These are phyloP conservation scores for Brachystomella parvula DNA, from an alignment of 1,140 invertebrate genomes.

Conservation along the genomic window DNA sequence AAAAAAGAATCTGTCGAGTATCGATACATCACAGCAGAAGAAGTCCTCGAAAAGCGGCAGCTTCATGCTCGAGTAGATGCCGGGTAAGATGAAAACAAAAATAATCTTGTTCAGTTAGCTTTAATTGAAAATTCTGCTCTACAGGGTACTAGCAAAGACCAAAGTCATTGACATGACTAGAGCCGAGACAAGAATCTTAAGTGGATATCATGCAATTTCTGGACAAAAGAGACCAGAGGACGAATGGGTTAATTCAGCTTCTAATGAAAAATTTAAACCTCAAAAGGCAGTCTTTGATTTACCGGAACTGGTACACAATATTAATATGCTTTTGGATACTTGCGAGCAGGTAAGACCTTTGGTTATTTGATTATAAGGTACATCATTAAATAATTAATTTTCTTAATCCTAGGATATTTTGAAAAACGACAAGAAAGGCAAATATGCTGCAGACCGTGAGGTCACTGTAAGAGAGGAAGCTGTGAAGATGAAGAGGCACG, in stretches of 20 bases:
- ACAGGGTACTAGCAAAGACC: constrained; percentile 64
- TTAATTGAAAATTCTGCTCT: neutral
- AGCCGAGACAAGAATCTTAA: constrained; percentile 82
- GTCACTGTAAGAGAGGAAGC: constrained; percentile 71
- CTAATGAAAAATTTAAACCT: neutral
- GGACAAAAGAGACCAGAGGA: constrained; percentile 53
- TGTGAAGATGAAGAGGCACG: constrained; percentile 57
- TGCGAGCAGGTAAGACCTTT: constrained; percentile 63
- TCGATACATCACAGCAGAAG: constrained; percentile 82
- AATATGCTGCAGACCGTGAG: constrained; percentile 66
- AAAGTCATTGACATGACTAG: constrained; percentile 99
- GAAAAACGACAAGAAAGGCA: constrained; percentile 69
- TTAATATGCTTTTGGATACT: constrained; percentile 81
- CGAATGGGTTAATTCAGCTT: constrained; percentile 40
- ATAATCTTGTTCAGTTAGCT: too few relatives aligned
- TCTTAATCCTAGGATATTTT: constrained; percentile 65
- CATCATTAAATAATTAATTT: too few relatives aligned
- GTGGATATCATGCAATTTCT: constrained; percentile 84
- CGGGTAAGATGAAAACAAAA: neutral
- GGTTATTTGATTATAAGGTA: too few relatives aligned
- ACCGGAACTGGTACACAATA: constrained; percentile 86
- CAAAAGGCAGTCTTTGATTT: constrained; percentile 50
- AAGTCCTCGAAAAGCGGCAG: constrained; percentile 73
- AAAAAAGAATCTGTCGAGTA: constrained; percentile 51
- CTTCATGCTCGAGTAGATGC: constrained; percentile 30